phyloP scores from a whole-genome alignment of 2,113 vertebrate species.

The Lanius collurio region DNA sequence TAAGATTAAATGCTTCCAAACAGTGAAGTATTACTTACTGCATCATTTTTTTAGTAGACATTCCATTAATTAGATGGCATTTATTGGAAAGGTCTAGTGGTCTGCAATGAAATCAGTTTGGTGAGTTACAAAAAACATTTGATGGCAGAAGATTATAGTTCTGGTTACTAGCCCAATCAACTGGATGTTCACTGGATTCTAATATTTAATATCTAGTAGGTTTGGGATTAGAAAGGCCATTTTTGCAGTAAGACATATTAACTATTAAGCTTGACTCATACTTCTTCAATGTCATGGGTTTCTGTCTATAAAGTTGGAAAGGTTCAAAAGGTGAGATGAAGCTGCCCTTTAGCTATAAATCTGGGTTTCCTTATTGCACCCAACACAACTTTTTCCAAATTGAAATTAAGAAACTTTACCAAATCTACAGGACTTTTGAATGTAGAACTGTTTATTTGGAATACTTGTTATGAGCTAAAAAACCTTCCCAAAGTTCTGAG shows the following conservation, averaged over 20 bases:
- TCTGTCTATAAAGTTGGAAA: background rate
- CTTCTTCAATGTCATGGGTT: background rate
- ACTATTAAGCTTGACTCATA: background rate
- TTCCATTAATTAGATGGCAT: background rate
- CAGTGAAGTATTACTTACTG: background rate
- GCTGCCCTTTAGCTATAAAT: background rate
- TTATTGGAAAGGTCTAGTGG: background rate
- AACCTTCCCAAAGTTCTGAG: background rate
- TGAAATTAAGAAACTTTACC: background rate
- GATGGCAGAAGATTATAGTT: background rate
- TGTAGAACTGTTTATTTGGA: background rate
- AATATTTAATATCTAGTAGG: background rate
- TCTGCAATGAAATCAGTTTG: background rate
- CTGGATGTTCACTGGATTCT: background rate
- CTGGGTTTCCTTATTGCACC: background rate
- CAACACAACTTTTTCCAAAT: background rate
- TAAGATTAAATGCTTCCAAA: background rate
- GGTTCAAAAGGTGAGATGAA: background rate
- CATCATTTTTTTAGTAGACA: background rate
- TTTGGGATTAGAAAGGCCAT: background rate
- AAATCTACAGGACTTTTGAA: background rate
- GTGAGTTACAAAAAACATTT: background rate
- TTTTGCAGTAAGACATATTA: background rate
- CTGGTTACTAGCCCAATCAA: background rate
- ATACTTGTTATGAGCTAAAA: background rate